Evolutionary conservation across 2,797 vertebrate genomes (phyloP), one percentile per base, ranked within the genome.

Genomic region (Anguilla anguilla): DNA sequence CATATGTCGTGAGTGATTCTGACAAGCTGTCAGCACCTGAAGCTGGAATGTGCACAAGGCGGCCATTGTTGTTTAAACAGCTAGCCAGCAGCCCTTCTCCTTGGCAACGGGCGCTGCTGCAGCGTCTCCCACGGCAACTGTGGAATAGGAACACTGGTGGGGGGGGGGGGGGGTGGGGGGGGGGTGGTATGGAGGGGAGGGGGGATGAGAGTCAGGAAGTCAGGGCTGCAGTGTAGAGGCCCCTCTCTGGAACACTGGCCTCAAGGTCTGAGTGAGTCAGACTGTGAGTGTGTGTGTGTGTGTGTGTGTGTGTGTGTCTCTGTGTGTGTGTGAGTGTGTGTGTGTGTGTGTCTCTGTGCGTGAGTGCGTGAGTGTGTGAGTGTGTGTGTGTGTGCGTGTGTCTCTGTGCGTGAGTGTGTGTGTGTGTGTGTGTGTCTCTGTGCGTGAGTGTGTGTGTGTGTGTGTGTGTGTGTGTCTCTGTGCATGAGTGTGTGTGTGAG

Each of bases 1-100:
- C 3, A 69, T n/a, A n/a, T 86, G 35, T 83, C 53, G 43, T 82
- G 79, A 72, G 67, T 61, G 81, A 15, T 64, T 35, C 85, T 95
- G 95, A 95, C 89, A 94, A 94, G 94, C 93, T 95, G 95, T 95
- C 94, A 93, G 94, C 94, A 95, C 95, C 96, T 95, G 95, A 94
- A 96, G 95, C 94, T 95, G 95, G 94, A 96, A 95, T 95, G 95
- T 95, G 96, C 95, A 96, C 95, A 96, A 96, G 95, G 94, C 95
- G 91, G 96, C 96, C 96, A 96, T 96, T 97, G 96, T 97, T 96
- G 96, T 96, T 96, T 95, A 96, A 96, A 96, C 96, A 96, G 96
- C 94, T 95, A 95, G 95, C 95, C 94, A 91, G 91, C 91, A 93
- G 92, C 95, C 95, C 93, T 96, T 96, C 96, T 96, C 96, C 96